Base-by-base conservation (phyloP, 2,888 invertebrate species). In the Syritta pipiens region DNA sequence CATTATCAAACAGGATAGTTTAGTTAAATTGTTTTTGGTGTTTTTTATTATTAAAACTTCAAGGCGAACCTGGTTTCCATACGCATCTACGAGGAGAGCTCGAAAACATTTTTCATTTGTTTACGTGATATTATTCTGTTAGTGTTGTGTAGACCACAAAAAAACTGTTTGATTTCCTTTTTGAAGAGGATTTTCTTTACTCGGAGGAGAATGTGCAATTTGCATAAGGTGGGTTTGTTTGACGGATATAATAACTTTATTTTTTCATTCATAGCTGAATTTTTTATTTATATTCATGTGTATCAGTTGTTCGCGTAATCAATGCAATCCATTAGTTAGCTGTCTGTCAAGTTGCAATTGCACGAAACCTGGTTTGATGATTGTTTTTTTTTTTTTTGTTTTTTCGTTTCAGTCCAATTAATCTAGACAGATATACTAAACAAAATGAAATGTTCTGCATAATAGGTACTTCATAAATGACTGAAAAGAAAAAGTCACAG, bases 171-270 rank as follows among this genome's bases (percentile, higher is more conserved):
- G 67, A 57, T 53, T 44, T 59, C 46, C 42, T 68, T 67, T 59
- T 62, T 60, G 62, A 79, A 51, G 30, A 68, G n/a, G n/a, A n/a
- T n/a, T n/a, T n/a, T n/a, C n/a, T n/a, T n/a, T n/a, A n/a, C 57
- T 79, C 42, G 55, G 28, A 57, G 60, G 55, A 74, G 74, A 68
- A 74, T 79, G 77, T 72, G 68, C 74, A 62, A 79, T 74, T 74
- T 74, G 72, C 67, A 74, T 68, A 79, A 79, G 79, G 79, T 79
- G 74, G 79, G 79, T 74, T 62, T 40, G n/a, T n/a, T n/a, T n/a
- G n/a, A n/a, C n/a, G 26, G 42, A 72, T 46, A 51, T 67, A 37
- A 46, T 59, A 40, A 49, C 48, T 63, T 67, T 28, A 44, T 12
- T 24, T 59, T 63, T 55, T 20, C 14, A 12, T 14, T 53, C 42